Evolutionary conservation across 1,140 invertebrate genomes (phyloP), one percentile per base, ranked within the genome.

Genomic region (Drosophila bipectinata): DNA sequence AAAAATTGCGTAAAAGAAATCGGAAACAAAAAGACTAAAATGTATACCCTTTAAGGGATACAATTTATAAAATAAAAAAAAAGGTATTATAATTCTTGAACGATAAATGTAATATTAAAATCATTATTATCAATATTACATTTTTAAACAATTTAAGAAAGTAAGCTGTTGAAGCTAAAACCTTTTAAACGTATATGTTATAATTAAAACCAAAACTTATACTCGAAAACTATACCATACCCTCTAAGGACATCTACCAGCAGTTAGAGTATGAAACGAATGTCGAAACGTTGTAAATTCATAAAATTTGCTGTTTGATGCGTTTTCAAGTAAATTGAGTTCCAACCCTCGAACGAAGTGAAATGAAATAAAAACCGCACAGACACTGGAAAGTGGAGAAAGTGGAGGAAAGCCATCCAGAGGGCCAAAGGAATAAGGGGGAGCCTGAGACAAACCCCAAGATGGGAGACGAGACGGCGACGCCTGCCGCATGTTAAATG

Each of bases 291-390:
- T 88, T 87, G 83, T 87, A 87, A 87, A 87, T 87, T 87, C 83
- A 87, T 87, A 87, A 87, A 87, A 87, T 87, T 87, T 87, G 83
- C 83, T 87, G 83, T 87, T 87, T 88, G 83, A 87, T 87, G 83
- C 83, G 83, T 87, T 87, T 87, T 83, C 83, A 87, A 88, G 83
- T 88, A 87, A 87, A 87, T 87, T 87, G 83, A 87, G 83, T 87
- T 87, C 83, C 82, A 87, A 87, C 83, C 83, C 83, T 83, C 83
- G 73, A 71, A 80, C 82, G 71, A 87, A 82, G 83, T 82, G 83
- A 81, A 87, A 87, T 88, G 83, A 87, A 87, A 87, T 87, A 87
- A 87, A 87, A 87, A 87, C 82, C 82, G 62, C 82, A 87, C 72
- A 75, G 79, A 83, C 53, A 62, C 48, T 53, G 44, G 58, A 59